Evolutionary conservation across 2,888 invertebrate genomes (phyloP), one percentile per base, ranked within the genome.

Genomic region (Maniola hyperantus): DNA sequence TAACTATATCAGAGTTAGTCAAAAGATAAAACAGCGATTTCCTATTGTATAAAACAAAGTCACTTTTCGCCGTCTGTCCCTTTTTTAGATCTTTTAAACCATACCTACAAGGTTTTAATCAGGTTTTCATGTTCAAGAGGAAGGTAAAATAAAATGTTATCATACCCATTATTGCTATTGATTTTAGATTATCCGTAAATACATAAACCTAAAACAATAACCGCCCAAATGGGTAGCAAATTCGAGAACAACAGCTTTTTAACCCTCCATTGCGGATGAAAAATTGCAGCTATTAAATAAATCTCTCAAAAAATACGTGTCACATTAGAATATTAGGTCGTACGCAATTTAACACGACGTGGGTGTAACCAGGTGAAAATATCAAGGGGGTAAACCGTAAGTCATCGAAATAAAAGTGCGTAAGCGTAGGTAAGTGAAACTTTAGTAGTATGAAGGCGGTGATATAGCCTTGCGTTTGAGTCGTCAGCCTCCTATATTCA

Each of bases 271-370:
- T 55, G 46, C 18, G 63, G 48, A 50, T 62, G 53, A 68, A 50
- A 68, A 64, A 70, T 68, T 54, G 39, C 58, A 50, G 59, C 53
- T 46, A 65, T 71, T 71, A 59, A 66, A 66, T 59, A 66, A 62
- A 63, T 59, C 44, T 51, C 36, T n/a, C 50, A 50, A 66, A 70
- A 67, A 67, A 60, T 65, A 57, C 63, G 67, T 36, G 63, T 67
- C 68, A 65, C 71, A 68, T 71, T 71, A 67, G 55, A 68, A 67
- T 71, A 71, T 71, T 65, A 71, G 66, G 66, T 67, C 53, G 58
- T 51, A 61, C 66, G 68, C 59, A 70, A 67, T 68, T 70, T 70
- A 68, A 55, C 60, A 64, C 51, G 39, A 50, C 48, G 6, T 0
- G 57, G 42, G 0, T 20, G 57, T 57, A 57, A 42, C 39, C 57